phyloP scores from a whole-genome alignment of 2,797 vertebrate genomes.

The Dallia pectoralis region DNA sequence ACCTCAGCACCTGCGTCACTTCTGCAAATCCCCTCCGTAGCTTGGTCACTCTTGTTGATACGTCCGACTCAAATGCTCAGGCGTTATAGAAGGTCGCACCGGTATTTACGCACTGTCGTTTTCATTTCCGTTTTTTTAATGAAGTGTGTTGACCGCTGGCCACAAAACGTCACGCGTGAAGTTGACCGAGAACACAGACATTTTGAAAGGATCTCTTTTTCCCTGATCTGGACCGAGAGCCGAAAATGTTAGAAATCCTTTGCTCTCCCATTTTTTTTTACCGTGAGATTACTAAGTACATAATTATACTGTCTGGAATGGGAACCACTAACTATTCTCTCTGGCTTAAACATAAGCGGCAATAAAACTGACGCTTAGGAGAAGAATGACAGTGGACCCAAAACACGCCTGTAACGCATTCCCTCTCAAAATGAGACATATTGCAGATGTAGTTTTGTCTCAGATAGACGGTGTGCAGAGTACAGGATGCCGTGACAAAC shows the following conservation, averaged over 20 bases:
- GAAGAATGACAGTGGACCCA: slow-evolving; percentile 36
- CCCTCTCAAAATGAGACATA: slow-evolving; percentile 30
- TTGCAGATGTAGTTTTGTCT: slow-evolving; percentile 34
- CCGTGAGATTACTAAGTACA: slow-evolving; percentile 48
- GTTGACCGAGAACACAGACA: neutral
- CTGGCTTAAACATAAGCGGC: slow-evolving; percentile 23
- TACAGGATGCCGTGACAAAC: slow-evolving; percentile 32
- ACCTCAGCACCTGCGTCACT: neutral
- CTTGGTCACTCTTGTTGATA: slow-evolving; percentile 32
- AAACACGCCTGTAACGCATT: slow-evolving; percentile 45
- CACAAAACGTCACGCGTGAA: slow-evolving; percentile 7
- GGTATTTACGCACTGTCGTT: neutral
- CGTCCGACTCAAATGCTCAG: slow-evolving; percentile 23
- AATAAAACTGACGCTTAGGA: slow-evolving; percentile 39
- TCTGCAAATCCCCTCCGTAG: neutral
- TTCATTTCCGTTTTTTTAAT: slow-evolving; percentile 15
- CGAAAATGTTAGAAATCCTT: slow-evolving; percentile 58
- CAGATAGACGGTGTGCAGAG: slow-evolving; percentile 37
- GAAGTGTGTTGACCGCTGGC: slow-evolving; percentile 22
- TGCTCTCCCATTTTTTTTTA: slow-evolving; percentile 36
- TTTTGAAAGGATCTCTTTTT: slow-evolving; percentile 34
- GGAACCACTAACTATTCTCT: neutral
- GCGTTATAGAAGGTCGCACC: neutral
- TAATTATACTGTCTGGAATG: slow-evolving; percentile 28
- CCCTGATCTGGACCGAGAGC: slow-evolving; percentile 41